Percentiles rank a stretch among this genome's conserved stretches.
Evolutionary conservation across 2,797 vertebrate genomes (phyloP).

Genomic region (Tragopan temminckii): DNA sequence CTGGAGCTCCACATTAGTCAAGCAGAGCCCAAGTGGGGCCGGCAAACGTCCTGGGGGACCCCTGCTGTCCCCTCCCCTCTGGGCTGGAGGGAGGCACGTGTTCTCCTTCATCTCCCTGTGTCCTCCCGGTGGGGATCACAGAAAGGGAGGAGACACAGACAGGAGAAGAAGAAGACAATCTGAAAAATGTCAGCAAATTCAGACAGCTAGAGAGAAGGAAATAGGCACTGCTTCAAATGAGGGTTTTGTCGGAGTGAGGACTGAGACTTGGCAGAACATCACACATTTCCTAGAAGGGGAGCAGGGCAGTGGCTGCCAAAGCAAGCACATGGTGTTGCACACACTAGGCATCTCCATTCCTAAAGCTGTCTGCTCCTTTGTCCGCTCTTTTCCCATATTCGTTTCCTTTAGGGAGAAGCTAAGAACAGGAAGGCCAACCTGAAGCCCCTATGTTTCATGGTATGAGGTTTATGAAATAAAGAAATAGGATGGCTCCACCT

Average conservation of each 20-base stretch:
- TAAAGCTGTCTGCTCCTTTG: neutral
- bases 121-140: neutral
- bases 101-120: neutral
- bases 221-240: neutral
- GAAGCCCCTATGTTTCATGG: neutral
- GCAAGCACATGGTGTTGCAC: neutral
- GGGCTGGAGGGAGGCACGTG: neutral
- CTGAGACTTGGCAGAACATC: neutral
- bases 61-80: neutral
- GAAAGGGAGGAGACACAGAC: neutral
- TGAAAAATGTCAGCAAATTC: neutral
- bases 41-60: neutral
- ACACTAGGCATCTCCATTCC: neutral
- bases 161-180: neutral
- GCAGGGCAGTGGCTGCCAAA: neutral
- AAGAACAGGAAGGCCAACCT: neutral
- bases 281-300: neutral
- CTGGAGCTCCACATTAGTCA: rapidly evolving
- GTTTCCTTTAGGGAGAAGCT: neutral
- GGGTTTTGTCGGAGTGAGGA: neutral
- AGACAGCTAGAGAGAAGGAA: neutral
- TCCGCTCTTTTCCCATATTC: neutral
- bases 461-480: neutral
- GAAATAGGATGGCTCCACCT: neutral
- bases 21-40: neutral